phyloP scores from a whole-genome alignment of 2,888 invertebrate species.

The Oegoconia quadripuncta region DNA sequence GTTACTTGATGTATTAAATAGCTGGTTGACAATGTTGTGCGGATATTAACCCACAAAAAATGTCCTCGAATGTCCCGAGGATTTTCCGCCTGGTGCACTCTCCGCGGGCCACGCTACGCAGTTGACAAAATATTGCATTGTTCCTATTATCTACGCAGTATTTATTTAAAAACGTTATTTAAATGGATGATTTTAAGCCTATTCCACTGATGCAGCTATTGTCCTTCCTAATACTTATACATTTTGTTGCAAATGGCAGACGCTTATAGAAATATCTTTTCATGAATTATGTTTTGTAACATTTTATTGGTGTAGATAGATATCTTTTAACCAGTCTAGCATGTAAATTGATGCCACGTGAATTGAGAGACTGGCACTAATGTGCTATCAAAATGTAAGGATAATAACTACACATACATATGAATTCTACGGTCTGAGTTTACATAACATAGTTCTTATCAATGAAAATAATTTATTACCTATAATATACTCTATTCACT shows the following conservation, averaged over 20 bases:
- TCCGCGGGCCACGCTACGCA: slow-evolving; percentile 68
- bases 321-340: too few relatives aligned
- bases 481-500: slow-evolving; percentile 70
- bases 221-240: slow-evolving; percentile 62
- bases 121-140: slow-evolving; percentile 80
- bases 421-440: too few relatives aligned
- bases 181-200: slow-evolving; percentile 78
- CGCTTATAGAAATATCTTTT: slow-evolving; percentile 33
- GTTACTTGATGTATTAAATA: slow-evolving; percentile 77
- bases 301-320: too few relatives aligned
- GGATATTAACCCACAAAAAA: slow-evolving; percentile 79
- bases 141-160: slow-evolving; percentile 76
- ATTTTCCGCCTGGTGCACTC: slow-evolving; percentile 78
- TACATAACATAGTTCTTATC: too few relatives aligned
- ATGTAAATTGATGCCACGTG: too few relatives aligned
- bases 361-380: too few relatives aligned
- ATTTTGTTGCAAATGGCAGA: slow-evolving; percentile 36
- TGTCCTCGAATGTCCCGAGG: slow-evolving; percentile 77
- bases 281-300: too few relatives aligned
- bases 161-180: slow-evolving; percentile 80
- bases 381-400: too few relatives aligned
- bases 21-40: slow-evolving; percentile 77
- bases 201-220: slow-evolving; percentile 66
- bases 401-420: too few relatives aligned
- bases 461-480: slow-evolving; percentile 67